These are phyloP conservation scores for Cnemophilus loriae DNA, from an alignment of 2,113 vertebrate genomes.

Conservation along the genomic window DNA sequence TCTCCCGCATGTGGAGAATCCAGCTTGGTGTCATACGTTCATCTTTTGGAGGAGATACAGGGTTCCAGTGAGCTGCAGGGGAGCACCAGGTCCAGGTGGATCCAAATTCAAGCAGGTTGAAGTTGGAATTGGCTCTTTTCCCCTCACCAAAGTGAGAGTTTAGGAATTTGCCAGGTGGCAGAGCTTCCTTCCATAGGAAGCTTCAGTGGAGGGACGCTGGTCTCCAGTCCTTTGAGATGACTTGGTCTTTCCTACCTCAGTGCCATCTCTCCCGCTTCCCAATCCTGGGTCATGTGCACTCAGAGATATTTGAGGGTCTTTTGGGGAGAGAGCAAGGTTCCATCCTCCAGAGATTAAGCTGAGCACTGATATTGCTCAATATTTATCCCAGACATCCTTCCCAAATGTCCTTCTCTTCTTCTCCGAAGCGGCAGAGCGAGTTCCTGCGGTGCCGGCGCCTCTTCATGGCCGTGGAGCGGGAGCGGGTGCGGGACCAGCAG, in stretches of 20 bases:
- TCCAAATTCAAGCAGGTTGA: not conserved
- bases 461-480: constrained; percentile 83
- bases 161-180: not conserved
- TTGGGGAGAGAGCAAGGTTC: not conserved
- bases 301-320: not conserved
- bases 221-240: fast-evolving
- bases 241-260: not conserved
- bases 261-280: not conserved
- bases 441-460: constrained; percentile 80
- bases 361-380: fast-evolving
- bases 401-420: not conserved
- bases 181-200: not conserved
- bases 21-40: fast-evolving
- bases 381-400: not conserved
- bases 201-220: not conserved
- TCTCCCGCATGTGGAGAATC: not conserved
- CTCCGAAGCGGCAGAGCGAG: constrained; percentile 75
- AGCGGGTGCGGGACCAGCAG: constrained; percentile 81
- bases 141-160: not conserved
- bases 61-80: not conserved
- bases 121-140: not conserved
- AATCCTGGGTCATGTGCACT: fast-evolving
- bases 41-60: not conserved
- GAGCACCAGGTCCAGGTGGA: not conserved
- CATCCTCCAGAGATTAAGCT: not conserved